Evolutionary conservation across 2,113 vertebrate genomes (phyloP), one percentile per base, ranked within the genome.

Genomic region (Phyllopteryx taeniolatus): DNA sequence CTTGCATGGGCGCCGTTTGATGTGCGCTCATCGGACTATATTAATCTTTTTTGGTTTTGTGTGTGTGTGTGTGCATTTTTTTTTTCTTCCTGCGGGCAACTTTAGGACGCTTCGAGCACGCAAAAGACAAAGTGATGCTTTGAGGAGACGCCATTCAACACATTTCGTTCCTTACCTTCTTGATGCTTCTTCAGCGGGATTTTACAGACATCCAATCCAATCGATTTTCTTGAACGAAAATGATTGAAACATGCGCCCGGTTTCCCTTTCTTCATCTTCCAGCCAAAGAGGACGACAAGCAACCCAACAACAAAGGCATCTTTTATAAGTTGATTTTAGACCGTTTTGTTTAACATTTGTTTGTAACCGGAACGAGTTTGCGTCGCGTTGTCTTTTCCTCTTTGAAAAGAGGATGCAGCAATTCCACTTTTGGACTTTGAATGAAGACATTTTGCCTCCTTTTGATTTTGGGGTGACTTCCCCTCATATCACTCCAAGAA

Each of bases 401-500:
- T 56, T 27, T 67, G 54, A n/a, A 42, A 8, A 14, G 72, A 62
- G 35, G 65, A 81, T 75, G 63, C 75, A 54, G 47, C 49, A 31
- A 43, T 74, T 15, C 39, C 61, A 68, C 63, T 81, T 59, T 43
- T 3, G 14, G 5, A 5, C 44, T 64, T 69, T 69, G 22, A 83
- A 70, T 67, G 81, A n/a, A 85, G 65, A 68, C 15, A 47, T 11
- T 78, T 70, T 13, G 53, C 42, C 66, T 35, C 17, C 5, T 35
- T 61, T 61, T 61, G 8, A 68, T 43, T 85, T 67, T 68, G 75
- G 60, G 65, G 64, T 61, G 65, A 80, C 15, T 82, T 86, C 81
- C 51, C 49, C 11, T 31, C 10, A 20, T 39, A 9, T 42, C 8
- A n/a, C 74, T 68, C 70, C 68, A 79, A 80, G 74, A 90, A 93